Conservation (phyloP, 2,797 vertebrate species). For the Hipposideros larvatus region DNA sequence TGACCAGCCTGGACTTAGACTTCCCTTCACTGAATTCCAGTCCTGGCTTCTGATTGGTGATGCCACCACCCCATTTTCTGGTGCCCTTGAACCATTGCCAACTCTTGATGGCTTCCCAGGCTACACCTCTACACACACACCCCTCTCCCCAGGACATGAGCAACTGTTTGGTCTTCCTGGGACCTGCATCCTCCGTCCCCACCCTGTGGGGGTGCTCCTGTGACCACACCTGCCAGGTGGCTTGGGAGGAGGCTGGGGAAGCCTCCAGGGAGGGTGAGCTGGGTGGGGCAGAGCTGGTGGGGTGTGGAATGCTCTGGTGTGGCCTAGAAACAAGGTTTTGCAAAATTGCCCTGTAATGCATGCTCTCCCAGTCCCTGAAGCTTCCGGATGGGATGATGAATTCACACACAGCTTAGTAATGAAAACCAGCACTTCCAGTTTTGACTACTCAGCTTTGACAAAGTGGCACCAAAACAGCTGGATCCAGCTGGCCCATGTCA, state of each 20-base stretch:
- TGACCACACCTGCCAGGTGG: background rate
- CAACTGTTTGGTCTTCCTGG: background rate
- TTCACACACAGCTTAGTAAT: background rate
- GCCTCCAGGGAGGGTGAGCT: background rate
- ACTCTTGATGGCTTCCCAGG: background rate
- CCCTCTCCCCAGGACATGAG: background rate
- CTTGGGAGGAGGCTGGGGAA: background rate
- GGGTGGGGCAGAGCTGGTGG: background rate
- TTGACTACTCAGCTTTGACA: background rate
- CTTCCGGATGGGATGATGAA: background rate
- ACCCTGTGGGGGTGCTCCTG: background rate
- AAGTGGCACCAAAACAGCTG: background rate
- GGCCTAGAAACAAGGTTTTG: constrained; percentile 30
- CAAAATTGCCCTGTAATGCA: background rate
- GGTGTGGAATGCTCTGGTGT: background rate
- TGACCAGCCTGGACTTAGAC: background rate
- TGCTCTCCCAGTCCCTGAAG: background rate
- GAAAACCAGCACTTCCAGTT: background rate
- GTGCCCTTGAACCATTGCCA: background rate
- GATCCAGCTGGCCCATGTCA: background rate
- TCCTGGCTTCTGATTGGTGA: background rate
- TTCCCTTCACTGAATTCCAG: background rate
- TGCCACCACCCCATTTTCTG: background rate
- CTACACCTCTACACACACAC: background rate
- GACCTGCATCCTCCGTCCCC: background rate